A percentile compares a stretch with the other conserved stretches of the same genome.
phyloP scores from a whole-genome alignment of 2,797 vertebrate genomes.

The Gymnopithys bicolor region DNA sequence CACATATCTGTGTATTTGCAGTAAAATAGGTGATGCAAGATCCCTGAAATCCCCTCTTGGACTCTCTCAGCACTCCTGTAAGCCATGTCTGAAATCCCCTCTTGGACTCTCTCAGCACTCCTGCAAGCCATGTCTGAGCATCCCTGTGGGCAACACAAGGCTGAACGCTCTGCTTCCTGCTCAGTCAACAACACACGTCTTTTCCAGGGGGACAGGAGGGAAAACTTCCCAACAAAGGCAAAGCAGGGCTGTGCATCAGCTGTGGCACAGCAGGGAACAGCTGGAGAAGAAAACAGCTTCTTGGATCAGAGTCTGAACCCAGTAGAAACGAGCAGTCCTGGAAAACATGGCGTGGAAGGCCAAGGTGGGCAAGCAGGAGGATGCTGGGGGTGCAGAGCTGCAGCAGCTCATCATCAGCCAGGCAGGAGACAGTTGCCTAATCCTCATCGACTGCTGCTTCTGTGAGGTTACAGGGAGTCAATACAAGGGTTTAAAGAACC shows the following conservation, averaged over 20 bases:
- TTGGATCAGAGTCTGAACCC: neutral
- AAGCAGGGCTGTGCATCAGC: neutral
- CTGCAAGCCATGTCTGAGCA: fast-evolving
- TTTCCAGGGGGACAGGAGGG: neutral
- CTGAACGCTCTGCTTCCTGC: neutral
- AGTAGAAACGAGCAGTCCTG: fast-evolving
- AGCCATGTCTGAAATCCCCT: neutral
- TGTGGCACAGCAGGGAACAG: neutral
- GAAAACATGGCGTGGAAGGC: neutral
- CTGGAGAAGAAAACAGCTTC: neutral
- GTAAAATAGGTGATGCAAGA: neutral
- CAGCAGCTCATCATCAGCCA: neutral
- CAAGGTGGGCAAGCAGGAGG: neutral
- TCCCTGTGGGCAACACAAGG: neutral
- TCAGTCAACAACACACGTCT: neutral
- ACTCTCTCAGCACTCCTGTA: fast-evolving
- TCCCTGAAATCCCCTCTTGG: neutral
- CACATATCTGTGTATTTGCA: neutral
- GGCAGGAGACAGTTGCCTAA: neutral
- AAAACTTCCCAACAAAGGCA: neutral
- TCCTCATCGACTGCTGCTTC: neutral
- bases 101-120: neutral
- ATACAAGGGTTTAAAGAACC: neutral
- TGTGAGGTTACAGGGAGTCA: neutral
- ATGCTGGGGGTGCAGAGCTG: neutral